Evolutionary conservation across 1,140 invertebrate genomes (phyloP).

Genomic region (Pentalonia nigronervosa): DNA sequence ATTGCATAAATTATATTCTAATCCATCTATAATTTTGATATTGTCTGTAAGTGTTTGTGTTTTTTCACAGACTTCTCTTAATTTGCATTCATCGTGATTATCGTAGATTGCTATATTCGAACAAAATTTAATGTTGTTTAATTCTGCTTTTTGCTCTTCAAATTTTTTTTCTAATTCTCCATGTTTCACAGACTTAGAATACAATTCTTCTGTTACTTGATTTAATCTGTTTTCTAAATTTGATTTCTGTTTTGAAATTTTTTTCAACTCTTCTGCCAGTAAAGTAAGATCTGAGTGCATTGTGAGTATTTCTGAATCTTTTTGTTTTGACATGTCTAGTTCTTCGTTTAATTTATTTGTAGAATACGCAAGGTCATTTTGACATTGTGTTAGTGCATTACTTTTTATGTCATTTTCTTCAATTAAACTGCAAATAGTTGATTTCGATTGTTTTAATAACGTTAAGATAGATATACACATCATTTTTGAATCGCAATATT

Average conservation of each 20-base stretch:
- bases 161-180: neutral
- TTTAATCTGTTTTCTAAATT: neutral
- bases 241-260: neutral
- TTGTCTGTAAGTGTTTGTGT: neutral
- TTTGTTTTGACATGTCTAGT: neutral
- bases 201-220: neutral
- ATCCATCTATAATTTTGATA: neutral
- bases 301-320: neutral
- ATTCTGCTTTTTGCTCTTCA: neutral
- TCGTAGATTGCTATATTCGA: neutral
- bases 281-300: neutral
- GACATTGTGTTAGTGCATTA: neutral
- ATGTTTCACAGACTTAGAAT: neutral
- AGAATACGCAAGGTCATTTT: neutral
- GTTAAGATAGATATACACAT: neutral
- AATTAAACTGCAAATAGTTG: neutral
- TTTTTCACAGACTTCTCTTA: neutral
- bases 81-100: neutral
- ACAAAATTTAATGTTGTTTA: neutral
- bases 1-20: neutral
- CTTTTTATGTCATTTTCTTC: neutral
- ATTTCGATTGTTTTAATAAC: neutral
- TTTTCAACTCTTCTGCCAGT: neutral
- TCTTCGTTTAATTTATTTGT: neutral
- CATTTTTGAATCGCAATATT: slow-evolving; percentile 1